Conservation (phyloP, 1,140 invertebrate species). For the Drosophila jambulina region DNA sequence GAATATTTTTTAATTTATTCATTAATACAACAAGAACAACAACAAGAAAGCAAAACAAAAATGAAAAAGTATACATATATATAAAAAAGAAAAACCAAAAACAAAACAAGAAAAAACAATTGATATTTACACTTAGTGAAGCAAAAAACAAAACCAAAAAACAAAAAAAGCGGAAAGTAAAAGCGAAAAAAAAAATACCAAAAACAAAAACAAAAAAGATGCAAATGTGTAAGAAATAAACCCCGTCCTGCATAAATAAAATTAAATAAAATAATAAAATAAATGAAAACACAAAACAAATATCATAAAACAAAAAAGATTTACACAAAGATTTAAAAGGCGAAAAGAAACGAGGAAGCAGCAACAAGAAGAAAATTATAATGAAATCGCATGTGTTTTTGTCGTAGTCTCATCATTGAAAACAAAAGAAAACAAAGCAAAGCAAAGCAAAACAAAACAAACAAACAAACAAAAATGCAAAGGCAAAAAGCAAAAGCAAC, state of each 20-base stretch:
- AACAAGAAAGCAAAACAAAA: conserved; percentile 16
- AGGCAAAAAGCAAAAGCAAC: conserved; percentile 9
- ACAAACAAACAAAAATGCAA: conserved; percentile 12
- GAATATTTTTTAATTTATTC: conserved; percentile 83
- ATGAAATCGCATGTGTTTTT: conserved; percentile 68
- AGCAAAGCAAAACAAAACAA: conserved; percentile 37
- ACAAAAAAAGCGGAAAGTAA: conserved; percentile 58
- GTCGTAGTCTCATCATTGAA: conserved; percentile 68
- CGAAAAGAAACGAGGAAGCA: conserved; percentile 16
- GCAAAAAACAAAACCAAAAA: conserved; percentile 58
- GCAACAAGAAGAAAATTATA: conserved; percentile 54
- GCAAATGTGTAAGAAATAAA: conserved; percentile 85
- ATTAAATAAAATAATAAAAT: conserved; percentile 76
- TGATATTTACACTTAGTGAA: conserved; percentile 84
- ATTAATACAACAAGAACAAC: conserved; percentile 68
- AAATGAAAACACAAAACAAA: conserved; percentile 64
- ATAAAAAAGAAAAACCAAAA: conserved; percentile 54
- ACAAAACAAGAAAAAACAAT: conserved; percentile 61
- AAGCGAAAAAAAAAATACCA: conserved; percentile 39
- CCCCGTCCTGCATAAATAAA: conserved; percentile 85
- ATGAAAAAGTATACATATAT: conserved; percentile 73
- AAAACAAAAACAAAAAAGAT: conserved; percentile 46
- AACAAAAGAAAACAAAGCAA: conserved; percentile 31
- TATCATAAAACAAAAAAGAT: conserved; percentile 76
- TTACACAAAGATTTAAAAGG: conserved; percentile 69